A percentile compares a stretch with the other conserved stretches of the same genome.
Conservation (phyloP, 2,797 vertebrate genomes). For the Neosalanx taihuensis region DNA sequence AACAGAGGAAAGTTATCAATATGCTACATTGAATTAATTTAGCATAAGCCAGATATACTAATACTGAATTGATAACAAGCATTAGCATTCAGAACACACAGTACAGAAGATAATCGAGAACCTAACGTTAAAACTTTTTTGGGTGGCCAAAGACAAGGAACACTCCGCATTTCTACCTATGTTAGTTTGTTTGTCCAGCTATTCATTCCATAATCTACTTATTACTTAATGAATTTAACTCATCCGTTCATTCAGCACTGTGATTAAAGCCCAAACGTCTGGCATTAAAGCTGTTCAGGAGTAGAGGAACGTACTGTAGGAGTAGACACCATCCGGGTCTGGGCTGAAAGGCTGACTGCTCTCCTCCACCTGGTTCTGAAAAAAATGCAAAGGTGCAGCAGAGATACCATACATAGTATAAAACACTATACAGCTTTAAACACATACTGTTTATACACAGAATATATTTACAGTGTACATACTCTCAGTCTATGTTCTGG, state of each 20-base stretch:
- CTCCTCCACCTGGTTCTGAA: constrained; percentile 90
- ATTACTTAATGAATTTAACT: neutral
- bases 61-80: too few relatives aligned
- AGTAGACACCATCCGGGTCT: constrained; percentile 62
- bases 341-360: constrained; percentile 74
- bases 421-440: too few relatives aligned
- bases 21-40: too few relatives aligned
- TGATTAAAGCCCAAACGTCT: constrained; percentile 29
- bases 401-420: neutral
- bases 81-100: too few relatives aligned
- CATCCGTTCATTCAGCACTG: constrained; percentile 41
- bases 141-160: too few relatives aligned
- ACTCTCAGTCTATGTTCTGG: neutral
- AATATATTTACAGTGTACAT: neutral
- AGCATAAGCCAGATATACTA: too few relatives aligned
- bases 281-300: neutral
- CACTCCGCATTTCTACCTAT: neutral
- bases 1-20: too few relatives aligned
- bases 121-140: too few relatives aligned
- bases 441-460: neutral
- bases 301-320: neutral
- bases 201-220: neutral
- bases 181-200: neutral
- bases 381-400: neutral
- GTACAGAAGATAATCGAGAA: too few relatives aligned